These are phyloP conservation scores for Bicyclus anynana DNA, from an alignment of 1,140 invertebrate species.

Conservation along the genomic window DNA sequence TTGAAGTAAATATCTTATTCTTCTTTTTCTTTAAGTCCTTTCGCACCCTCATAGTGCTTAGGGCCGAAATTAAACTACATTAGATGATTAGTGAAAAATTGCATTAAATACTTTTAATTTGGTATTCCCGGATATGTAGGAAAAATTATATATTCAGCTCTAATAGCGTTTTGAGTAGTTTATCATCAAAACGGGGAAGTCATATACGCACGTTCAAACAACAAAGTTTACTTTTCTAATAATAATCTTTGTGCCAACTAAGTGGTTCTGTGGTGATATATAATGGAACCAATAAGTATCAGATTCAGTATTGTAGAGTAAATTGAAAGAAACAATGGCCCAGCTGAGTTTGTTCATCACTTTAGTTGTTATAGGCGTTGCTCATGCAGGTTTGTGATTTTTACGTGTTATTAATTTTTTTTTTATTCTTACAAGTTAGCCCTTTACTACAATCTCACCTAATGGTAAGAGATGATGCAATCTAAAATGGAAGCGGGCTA, in stretches of 20 bases:
- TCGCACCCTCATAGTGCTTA: no score
- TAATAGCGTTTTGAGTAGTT: background rate
- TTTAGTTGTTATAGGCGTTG: background rate
- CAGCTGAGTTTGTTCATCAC: background rate
- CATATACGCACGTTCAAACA: background rate
- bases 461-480: no score
- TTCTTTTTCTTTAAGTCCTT: no score
- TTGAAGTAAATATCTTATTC: no score
- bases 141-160: background rate
- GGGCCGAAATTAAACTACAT: no score
- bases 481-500: no score
- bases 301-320: background rate
- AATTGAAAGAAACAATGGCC: slow-evolving; percentile 8
- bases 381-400: slow-evolving; percentile 3
- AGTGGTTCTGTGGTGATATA: slow-evolving; percentile 5
- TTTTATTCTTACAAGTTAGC: no score
- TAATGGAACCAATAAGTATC: background rate
- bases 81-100: no score
- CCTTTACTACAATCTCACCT: no score
- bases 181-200: background rate
- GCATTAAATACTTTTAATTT: no score
- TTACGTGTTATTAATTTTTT: no score
- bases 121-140: no score
- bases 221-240: slow-evolving; percentile 3
- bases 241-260: background rate